Base-by-base conservation (phyloP, 2,797 vertebrate genomes). In the Cynopterus sphinx region DNA sequence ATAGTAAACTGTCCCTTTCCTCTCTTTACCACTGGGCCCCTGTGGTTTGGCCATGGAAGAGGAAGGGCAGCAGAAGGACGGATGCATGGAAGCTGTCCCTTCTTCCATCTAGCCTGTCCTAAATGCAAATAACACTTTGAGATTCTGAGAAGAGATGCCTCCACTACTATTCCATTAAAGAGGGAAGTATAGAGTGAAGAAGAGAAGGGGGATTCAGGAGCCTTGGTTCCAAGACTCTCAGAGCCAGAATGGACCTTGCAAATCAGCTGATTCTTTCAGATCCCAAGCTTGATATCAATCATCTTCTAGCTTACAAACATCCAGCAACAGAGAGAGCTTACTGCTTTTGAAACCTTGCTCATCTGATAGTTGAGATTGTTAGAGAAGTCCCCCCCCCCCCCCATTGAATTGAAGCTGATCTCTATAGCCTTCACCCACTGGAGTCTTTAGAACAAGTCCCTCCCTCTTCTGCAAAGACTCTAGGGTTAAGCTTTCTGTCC, bases 391-490 rank as follows among this genome's bases (percentile, higher is more conserved):
- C 85, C 82, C 28, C 46, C 67, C 15, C 2, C 46, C 0, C 46
- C n/a, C 22, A 11, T 16, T 43, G 46, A 82, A 53, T 24, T 85
- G 57, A 85, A 70, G 15, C 43, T 89, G 74, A 78, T 63, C 57
- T 95, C 16, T 5, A 15, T 10, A 92, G 28, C 71, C 33, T 82
- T 77, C 68, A 73, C 36, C 10, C 70, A 53, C 5, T 46, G 33
- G 9, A 21, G 5, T 55, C 81, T 53, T 92, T 87, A 70, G 65
- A 67, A 59, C 24, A 85, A 71, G 28, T 75, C 13, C 36, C 49
- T 88, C 9, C 28, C 17, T 67, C 63, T 61, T 82, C n/a, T 61
- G 53, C 73, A 77, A 83, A 95, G 90, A 96, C 33, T 83, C 39
- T 53, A 71, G 28, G 41, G 49, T 88, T 19, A 55, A 21, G 13